These are phyloP conservation scores for Reinhardtius hippoglossoides DNA, from an alignment of 2,113 vertebrate genomes.

Conservation along the genomic window DNA sequence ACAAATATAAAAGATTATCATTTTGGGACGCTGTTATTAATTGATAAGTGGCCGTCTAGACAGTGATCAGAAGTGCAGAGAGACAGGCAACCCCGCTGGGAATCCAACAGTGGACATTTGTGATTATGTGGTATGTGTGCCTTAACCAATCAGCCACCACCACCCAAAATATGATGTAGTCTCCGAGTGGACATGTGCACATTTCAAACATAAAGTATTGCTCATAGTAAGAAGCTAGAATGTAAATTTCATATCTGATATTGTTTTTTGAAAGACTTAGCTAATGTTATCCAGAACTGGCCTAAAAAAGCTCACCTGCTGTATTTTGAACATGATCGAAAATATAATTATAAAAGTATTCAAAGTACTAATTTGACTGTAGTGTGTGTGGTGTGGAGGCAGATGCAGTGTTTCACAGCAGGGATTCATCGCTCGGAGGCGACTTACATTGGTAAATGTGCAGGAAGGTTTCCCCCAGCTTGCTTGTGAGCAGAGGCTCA, in stretches of 20 bases:
- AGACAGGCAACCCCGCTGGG: too few species aligned
- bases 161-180: not conserved
- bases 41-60: too few species aligned
- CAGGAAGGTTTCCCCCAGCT: slow-evolving; percentile 96
- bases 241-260: too few species aligned
- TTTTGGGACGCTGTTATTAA: too few species aligned
- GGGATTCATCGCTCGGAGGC: not conserved
- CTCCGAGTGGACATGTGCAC: not conserved
- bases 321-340: not conserved
- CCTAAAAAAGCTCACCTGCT: not conserved
- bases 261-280: not conserved
- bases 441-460: slow-evolving; percentile 96
- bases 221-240: too few species aligned
- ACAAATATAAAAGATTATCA: too few species aligned
- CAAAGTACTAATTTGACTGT: not conserved
- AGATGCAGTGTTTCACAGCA: not conserved
- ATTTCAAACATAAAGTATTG: not conserved
- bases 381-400: not conserved
- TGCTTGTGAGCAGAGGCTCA: slow-evolving; percentile 94
- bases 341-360: not conserved
- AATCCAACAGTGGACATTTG: not conserved
- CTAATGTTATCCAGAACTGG: not conserved
- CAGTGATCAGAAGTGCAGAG: too few species aligned
- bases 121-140: too few species aligned
- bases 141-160: not conserved